Base-by-base conservation (phyloP, 2,113 vertebrate genomes). In the Pheucticus melanocephalus region DNA sequence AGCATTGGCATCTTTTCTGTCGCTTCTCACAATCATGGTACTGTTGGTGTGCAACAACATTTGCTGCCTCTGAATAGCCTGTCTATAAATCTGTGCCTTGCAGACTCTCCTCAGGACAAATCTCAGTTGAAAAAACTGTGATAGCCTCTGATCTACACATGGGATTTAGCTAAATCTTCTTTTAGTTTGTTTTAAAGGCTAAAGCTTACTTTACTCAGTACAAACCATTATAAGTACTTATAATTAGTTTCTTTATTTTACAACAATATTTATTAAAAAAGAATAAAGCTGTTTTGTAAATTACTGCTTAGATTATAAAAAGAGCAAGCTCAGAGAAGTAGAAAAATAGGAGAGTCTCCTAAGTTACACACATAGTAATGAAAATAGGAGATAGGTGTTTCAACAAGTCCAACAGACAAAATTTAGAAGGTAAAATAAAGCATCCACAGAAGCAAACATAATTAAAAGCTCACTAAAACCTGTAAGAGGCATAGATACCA, bases 1-100 rank as follows among this genome's bases (percentile, higher is more conserved):
- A 95, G 64, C 79, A 93, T 17, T 96, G 96, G 96, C 96, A 96
- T 96, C 94, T 96, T 93, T 95, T 96, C 94, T 97, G 92, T 94
- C 4, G 60, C 82, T 88, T 60, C 94, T 92, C 80, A 97, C 94
- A 97, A 93, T 95, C 95, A 78, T 92, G 68, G 95, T 95, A 96
- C 96, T 97, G 96, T 95, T 96, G 92, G 92, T 94, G 90, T 75
- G 68, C 75, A 96, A 95, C 87, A 95, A 93, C 93, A 91, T 95
- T 95, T 86, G 71, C 93, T 83, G 90, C 92, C 61, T 88, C 88
- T 96, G 94, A 96, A 97, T 96, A 86, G 85, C 44, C 82, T 95
- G 94, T 92, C 95, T 96, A 96, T 95, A 86, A 96, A 95, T 86
- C 82, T 94, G 68, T 81, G 93, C 93, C 90, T 93, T 5, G 37